Conservation (phyloP, 2,113 vertebrate species). For the Hypomesus transpacificus region DNA sequence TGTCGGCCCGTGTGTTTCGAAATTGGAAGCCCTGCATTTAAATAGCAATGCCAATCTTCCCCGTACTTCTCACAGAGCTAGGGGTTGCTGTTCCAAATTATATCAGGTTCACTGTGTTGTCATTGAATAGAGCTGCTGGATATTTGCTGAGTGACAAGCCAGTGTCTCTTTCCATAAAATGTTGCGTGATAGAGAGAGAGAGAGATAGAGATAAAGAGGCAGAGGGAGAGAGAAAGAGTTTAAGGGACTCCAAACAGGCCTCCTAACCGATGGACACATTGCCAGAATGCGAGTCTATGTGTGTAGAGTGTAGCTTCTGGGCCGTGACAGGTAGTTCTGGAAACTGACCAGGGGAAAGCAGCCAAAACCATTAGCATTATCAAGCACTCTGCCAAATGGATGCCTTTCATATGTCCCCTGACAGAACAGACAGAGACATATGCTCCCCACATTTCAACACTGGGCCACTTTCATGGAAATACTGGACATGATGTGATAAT, state of each 20-base stretch:
- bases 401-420: slow-evolving; percentile 14
- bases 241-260: slow-evolving; percentile 9
- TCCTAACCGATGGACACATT: slow-evolving; percentile 20
- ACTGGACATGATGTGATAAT: not conserved
- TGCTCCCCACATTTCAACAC: slow-evolving; percentile 10
- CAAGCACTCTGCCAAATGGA: slow-evolving; percentile 26
- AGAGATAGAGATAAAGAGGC: not conserved
- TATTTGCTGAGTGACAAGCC: no score
- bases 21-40: slow-evolving; percentile 26
- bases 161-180: no score
- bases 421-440: slow-evolving; percentile 23
- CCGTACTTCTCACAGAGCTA: not conserved
- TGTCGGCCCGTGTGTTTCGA: slow-evolving; percentile 26
- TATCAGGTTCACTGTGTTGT: not conserved
- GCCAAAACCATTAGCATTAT: slow-evolving; percentile 38
- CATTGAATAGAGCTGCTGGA: not conserved
- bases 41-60: not conserved
- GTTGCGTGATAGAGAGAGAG: no score
- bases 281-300: slow-evolving; percentile 5
- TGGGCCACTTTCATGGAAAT: not conserved
- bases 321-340: slow-evolving; percentile 22
- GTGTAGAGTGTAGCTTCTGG: slow-evolving; percentile 24
- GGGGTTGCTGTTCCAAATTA: not conserved
- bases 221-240: not conserved
- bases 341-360: slow-evolving; percentile 27